Percentiles rank a stretch among this genome's conserved stretches.
These are phyloP conservation scores for Eulemur rufifrons DNA, from an alignment of 2,113 vertebrate genomes.

Conservation along the genomic window DNA sequence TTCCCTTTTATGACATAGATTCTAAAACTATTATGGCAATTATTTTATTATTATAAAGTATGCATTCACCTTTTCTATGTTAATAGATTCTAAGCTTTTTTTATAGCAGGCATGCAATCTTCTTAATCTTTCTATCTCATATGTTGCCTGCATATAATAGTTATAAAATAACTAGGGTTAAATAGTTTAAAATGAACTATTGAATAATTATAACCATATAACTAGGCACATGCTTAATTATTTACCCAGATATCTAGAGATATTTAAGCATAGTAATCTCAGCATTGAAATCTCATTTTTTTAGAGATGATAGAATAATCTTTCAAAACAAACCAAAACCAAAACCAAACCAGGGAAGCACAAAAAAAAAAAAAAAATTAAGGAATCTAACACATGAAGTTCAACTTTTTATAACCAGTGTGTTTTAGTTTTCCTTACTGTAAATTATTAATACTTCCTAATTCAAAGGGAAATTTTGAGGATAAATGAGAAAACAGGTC, in stretches of 20 bases:
- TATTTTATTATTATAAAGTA: neutral
- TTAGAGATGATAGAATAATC: neutral
- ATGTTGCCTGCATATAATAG: neutral
- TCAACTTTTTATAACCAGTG: neutral
- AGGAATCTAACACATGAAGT: neutral
- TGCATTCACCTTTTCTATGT: neutral
- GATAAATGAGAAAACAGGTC: slow-evolving; percentile 7
- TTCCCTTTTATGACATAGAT: neutral
- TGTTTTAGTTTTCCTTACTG: slow-evolving; percentile 13
- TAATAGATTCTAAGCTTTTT: slow-evolving; percentile 10
- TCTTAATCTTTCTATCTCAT: neutral
- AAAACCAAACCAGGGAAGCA: neutral
- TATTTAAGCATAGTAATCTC: slow-evolving; percentile 10
- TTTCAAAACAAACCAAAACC: neutral
- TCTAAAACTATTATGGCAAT: neutral
- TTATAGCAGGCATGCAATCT: neutral
- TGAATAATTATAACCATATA: slow-evolving; percentile 6
- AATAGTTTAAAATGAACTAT: neutral
- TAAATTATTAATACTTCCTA: neutral
- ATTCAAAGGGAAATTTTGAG: neutral
- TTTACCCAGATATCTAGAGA: neutral
- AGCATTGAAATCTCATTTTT: neutral
- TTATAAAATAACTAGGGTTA: neutral
- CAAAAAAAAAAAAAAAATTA: neutral
- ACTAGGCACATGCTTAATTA: neutral